phyloP scores from a whole-genome alignment of 2,888 invertebrate genomes.

The Pharmacophagus antenor region DNA sequence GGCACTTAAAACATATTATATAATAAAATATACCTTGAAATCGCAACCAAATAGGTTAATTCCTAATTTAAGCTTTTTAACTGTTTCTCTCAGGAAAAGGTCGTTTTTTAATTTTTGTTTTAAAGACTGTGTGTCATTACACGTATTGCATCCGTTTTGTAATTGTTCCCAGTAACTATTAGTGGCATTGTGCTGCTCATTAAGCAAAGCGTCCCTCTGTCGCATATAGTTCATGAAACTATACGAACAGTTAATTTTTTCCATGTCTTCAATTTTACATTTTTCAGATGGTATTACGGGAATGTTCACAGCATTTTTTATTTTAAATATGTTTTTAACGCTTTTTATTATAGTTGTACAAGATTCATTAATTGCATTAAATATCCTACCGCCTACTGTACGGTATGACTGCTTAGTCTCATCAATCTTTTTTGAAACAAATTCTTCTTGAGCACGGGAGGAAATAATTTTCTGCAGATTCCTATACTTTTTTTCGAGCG shows the following conservation, averaged over 20 bases:
- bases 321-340: conserved; percentile 57
- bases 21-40: conserved; percentile 56
- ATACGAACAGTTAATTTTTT: conserved; percentile 39
- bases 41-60: conserved; percentile 72
- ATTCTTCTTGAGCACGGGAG: not conserved
- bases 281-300: conserved; percentile 21
- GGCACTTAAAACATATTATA: not conserved
- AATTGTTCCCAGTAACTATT: conserved; percentile 23
- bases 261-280: conserved; percentile 13
- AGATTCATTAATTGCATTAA: conserved; percentile 61
- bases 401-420: conserved; percentile 30
- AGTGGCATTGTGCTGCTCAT: conserved; percentile 32
- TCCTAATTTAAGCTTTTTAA: conserved; percentile 68
- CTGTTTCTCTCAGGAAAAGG: conserved; percentile 51
- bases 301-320: conserved; percentile 35
- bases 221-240: conserved; percentile 67
- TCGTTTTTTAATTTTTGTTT: conserved; percentile 54
- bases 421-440: conserved; percentile 11
- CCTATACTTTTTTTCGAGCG: conserved; percentile 19
- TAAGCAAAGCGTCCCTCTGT: conserved; percentile 49
- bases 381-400: conserved; percentile 50
- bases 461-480: conserved; percentile 19
- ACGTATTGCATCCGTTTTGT: conserved; percentile 48
- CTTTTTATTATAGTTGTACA: conserved; percentile 61
- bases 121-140: conserved; percentile 55